Base-by-base conservation (phyloP, 2,888 invertebrate species). In the Dusona sp. region DNA sequence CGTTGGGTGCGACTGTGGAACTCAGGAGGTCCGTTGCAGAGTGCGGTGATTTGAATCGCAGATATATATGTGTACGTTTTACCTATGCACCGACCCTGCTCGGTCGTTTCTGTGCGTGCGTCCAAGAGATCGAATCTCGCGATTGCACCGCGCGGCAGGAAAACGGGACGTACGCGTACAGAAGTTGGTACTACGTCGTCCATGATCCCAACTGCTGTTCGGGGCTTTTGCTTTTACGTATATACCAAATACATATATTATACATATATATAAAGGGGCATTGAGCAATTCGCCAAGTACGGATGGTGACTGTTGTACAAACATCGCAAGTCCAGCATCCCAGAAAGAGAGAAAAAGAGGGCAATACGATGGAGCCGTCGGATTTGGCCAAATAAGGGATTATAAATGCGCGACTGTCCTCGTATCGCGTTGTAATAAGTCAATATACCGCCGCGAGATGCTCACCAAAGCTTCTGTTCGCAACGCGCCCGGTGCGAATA, bases 351-450 rank as follows among this genome's bases (percentile, higher is more conserved):
- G 19, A 51, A 42, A 65, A 36, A 33, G 48, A 25, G 36, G 45
- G 42, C 16, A 38, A 54, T 57, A 88, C 89, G 91, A 92, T 92
- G 91, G 91, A 92, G 92, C 92, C 91, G 92, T 92, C 91, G 91
- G 93, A 93, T 93, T 93, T 92, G 90, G 88, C 93, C 93, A 92
- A 92, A 93, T 93, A 93, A 89, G 93, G 93, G 88, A 89, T 91
- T 92, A 91, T 92, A 90, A 92, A 92, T 91, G 91, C 90, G 90
- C 89, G 89, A 89, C 88, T 90, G 90, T 90, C 89, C 88, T 84
- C 85, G 83, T 88, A 87, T 89, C 88, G 87, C 87, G 89, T 89
- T 89, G 91, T 89, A 91, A 92, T 92, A 92, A 92, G 92, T 92
- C 92, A 92, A 92, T 92, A 90, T 91, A 89, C 90, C 87, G 86